Evolutionary conservation across 2,888 invertebrate species (phyloP).

Genomic region (Hypomecis punctinalis): DNA sequence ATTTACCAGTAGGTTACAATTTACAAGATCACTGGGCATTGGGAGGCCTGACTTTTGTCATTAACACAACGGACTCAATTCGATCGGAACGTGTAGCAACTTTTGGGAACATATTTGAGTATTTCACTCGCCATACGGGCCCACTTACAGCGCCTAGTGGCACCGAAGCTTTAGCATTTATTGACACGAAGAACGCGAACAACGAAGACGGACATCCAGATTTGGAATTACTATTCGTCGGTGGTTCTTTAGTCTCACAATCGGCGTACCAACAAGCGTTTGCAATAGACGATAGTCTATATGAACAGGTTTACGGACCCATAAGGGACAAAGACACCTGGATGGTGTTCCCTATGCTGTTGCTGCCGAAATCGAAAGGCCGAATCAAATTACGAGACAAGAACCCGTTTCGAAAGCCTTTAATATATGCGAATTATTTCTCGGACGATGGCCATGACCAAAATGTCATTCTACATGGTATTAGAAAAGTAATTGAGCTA

Average conservation of each 20-base stretch:
- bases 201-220: constrained; percentile 83
- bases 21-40: constrained; percentile 92
- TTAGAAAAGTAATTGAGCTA: constrained; percentile 71
- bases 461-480: constrained; percentile 75
- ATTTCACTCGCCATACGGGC: constrained; percentile 73
- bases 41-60: constrained; percentile 88
- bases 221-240: constrained; percentile 84
- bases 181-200: constrained; percentile 78
- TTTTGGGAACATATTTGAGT: constrained; percentile 80
- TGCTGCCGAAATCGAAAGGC: constrained; percentile 87
- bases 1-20: constrained; percentile 89
- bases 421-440: constrained; percentile 88
- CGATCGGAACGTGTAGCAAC: constrained; percentile 81
- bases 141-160: constrained; percentile 70
- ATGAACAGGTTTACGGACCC: constrained; percentile 70
- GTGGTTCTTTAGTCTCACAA: constrained; percentile 77
- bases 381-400: constrained; percentile 84
- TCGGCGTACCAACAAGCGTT: constrained; percentile 64
- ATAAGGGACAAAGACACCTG: constrained; percentile 77
- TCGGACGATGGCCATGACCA: constrained; percentile 83
- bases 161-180: constrained; percentile 81
- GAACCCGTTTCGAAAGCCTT: constrained; percentile 88
- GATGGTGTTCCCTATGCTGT: constrained; percentile 85
- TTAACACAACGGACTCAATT: constrained; percentile 88
- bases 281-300: constrained; percentile 69